phyloP scores from a whole-genome alignment of 2,888 invertebrate species.

The Lumbricus terrestris region DNA sequence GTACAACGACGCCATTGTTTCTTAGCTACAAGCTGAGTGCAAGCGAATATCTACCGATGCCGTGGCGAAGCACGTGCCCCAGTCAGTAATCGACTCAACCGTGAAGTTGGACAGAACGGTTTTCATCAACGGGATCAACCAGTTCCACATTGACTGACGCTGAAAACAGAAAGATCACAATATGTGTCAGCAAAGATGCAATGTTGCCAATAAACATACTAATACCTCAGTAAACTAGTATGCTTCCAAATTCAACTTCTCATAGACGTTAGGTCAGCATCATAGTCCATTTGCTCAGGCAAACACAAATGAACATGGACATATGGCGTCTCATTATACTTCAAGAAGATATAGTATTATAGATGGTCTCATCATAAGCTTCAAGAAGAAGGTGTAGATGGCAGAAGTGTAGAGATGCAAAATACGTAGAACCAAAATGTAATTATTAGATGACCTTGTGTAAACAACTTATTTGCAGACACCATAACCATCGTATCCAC shows the following conservation, averaged over 20 bases:
- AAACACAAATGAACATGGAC: too few relatives aligned
- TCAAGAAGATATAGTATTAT: too few relatives aligned
- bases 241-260: conserved; percentile 3
- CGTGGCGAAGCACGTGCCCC: conserved; percentile 73
- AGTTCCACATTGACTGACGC: conserved; percentile 63
- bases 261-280: neutral
- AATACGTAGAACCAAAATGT: too few relatives aligned
- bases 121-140: conserved; percentile 69
- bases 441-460: too few relatives aligned
- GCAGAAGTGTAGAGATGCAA: too few relatives aligned
- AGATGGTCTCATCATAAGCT: too few relatives aligned
- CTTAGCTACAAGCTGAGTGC: neutral
- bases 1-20: neutral
- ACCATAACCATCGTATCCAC: too few relatives aligned
- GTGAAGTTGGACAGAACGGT: conserved; percentile 70
- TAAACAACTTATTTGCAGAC: too few relatives aligned
- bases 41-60: conserved; percentile 62
- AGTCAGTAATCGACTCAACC: conserved; percentile 68
- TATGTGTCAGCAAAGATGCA: neutral
- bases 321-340: too few relatives aligned
- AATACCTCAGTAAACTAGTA: neutral
- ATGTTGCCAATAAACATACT: neutral
- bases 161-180: conserved; percentile 20
- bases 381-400: too few relatives aligned
- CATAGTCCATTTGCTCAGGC: neutral